Base-by-base conservation (phyloP, 1,140 invertebrate genomes). In the Probaryconus sp. region DNA sequence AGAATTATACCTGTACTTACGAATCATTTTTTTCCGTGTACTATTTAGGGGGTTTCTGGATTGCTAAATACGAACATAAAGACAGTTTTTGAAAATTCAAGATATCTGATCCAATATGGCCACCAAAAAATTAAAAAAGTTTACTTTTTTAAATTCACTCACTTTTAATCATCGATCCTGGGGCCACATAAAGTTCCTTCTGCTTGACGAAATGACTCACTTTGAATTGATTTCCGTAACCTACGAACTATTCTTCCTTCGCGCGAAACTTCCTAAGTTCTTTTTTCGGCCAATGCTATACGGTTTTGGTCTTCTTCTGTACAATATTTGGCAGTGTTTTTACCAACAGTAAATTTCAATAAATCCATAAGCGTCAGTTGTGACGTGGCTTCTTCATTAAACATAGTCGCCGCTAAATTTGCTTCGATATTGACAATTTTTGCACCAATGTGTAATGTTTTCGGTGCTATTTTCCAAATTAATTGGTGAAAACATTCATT, bases 401-500 rank as follows among this genome's bases (percentile, higher is more conserved):
- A 56, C 16, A 31, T 31, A 3, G 0, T 28, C n/a, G 56, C 33
- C 5, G 38, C 28, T 1, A 51, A 11, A 51, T 40, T 14, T 11
- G 47, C 30, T 45, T 47, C 37, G n/a, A 51, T 42, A 9, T 51
- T 24, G 10, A 64, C 47, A 18, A 37, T 3, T 3, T 10, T 43
- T 17, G 18, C 18, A 3, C 10, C 20, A 11, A 21, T 16, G 21
- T 18, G 14, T 3, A 64, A 0, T 10, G 20, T 13, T 64, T 64
- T 51, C 0, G 47, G 47, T 3, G 17, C 26, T 1, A 63, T 50
- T 50, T 47, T 40, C 45, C 58, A 63, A 11, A 50, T 50, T 1
- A 40, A 1, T 11, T 50, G 14, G 13, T 63, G 50, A 1, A 42
- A 63, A 26, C 33, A 42, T 11, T 63, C 35, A 20, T 63, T 63